Evolutionary conservation across 1,140 invertebrate species (phyloP).

Genomic region (Drosophila lacertosa): DNA sequence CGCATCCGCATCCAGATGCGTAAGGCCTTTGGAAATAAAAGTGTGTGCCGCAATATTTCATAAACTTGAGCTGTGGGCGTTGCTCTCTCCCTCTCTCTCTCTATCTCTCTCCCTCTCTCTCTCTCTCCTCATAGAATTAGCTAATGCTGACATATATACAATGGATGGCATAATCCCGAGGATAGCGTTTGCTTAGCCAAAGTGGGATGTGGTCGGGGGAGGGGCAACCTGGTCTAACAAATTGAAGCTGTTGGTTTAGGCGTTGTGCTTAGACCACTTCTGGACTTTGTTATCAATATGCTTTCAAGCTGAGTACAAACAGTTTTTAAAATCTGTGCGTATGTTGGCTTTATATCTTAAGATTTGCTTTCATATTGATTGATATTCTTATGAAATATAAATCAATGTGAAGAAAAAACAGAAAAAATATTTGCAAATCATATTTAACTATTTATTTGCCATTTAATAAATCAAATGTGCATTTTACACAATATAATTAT

Average conservation of each 20-base stretch:
- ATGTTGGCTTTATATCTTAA: neutral
- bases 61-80: conserved; percentile 46
- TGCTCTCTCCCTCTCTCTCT: too few species aligned
- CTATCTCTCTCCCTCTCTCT: too few species aligned
- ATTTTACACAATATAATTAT: too few species aligned
- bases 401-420: too few species aligned
- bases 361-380: conserved; percentile 9
- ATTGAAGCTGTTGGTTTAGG: conserved; percentile 13
- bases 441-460: too few species aligned
- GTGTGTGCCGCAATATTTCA: conserved; percentile 73
- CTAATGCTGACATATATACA: conserved; percentile 77
- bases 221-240: neutral
- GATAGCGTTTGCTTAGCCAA: conserved; percentile 63
- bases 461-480: too few species aligned
- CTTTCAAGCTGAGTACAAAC: neutral
- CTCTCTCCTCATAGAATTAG: conserved; percentile 73
- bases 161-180: conserved; percentile 65
- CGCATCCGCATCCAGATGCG: neutral
- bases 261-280: neutral
- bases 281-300: conserved; percentile 3
- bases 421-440: too few species aligned
- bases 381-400: neutral
- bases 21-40: conserved; percentile 23
- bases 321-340: neutral
- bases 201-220: conserved; percentile 7